Evolutionary conservation across 2,113 vertebrate genomes (phyloP).

Genomic region (Protobothrops mucrosquamatus): DNA sequence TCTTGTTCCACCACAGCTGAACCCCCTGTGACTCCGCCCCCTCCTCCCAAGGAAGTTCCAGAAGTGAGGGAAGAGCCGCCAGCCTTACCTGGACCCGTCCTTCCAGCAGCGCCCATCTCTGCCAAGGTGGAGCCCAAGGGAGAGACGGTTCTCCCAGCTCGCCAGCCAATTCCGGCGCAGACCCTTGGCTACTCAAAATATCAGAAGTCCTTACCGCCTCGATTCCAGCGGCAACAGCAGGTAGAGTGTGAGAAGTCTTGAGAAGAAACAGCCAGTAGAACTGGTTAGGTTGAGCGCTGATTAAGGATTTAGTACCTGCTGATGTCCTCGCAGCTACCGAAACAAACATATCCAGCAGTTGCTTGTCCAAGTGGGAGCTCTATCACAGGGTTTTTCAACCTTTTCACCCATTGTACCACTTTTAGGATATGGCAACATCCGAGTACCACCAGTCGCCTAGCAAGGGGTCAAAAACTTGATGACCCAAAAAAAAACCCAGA

Average conservation of each 20-base stretch:
- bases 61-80: slow-evolving; percentile 71
- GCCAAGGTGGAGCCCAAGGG: slow-evolving; percentile 69
- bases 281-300: neutral
- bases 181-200: slow-evolving; percentile 86
- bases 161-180: slow-evolving; percentile 68
- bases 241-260: slow-evolving; percentile 48
- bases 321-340: neutral
- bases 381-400: no score
- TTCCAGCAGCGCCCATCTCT: slow-evolving; percentile 42
- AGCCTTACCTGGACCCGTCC: slow-evolving; percentile 9
- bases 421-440: no score
- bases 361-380: neutral
- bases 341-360: neutral
- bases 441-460: no score
- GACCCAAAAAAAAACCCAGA: no score
- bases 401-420: no score
- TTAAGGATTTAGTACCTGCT: neutral
- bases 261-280: neutral
- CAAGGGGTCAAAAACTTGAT: no score
- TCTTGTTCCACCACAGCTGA: slow-evolving; percentile 60
- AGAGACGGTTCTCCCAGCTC: slow-evolving; percentile 66
- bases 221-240: slow-evolving; percentile 93
- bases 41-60: slow-evolving; percentile 64
- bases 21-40: slow-evolving; percentile 49
- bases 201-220: slow-evolving; percentile 89